phyloP scores from a whole-genome alignment of 2,888 invertebrate genomes.

The Drepana falcataria region DNA sequence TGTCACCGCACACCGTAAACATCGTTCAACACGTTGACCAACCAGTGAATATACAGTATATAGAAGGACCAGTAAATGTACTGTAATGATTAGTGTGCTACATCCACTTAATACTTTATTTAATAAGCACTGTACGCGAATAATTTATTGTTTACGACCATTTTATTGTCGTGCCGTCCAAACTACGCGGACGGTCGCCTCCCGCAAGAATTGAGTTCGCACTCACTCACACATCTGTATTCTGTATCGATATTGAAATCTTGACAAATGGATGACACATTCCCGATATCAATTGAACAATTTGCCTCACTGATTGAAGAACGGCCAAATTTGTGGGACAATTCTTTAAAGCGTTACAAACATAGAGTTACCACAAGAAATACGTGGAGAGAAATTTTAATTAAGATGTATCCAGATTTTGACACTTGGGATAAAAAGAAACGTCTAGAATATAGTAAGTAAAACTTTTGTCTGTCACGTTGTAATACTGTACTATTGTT shows the following conservation, averaged over 20 bases:
- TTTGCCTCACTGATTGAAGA: neutral
- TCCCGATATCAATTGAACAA: neutral
- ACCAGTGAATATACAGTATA: too few relatives aligned
- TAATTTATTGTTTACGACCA: too few relatives aligned
- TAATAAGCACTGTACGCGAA: too few relatives aligned
- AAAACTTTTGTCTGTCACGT: neutral
- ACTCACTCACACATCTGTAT: too few relatives aligned
- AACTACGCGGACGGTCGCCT: neutral
- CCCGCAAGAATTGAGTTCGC: too few relatives aligned
- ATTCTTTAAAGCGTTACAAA: neutral
- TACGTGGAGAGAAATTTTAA: neutral
- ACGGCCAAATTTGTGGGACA: neutral
- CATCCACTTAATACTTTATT: too few relatives aligned
- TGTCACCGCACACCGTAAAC: too few relatives aligned
- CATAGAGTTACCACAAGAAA: neutral
- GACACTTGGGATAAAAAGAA: neutral
- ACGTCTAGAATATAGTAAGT: neutral
- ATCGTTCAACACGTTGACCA: too few relatives aligned
- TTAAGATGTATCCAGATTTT: conserved; percentile 48
- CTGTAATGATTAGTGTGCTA: too few relatives aligned
- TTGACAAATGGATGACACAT: neutral
- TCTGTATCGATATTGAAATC: neutral
- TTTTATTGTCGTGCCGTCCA: neutral
- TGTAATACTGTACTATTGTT: too few relatives aligned
- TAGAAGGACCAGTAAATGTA: too few relatives aligned